A percentile compares a stretch with the other conserved stretches of the same genome.
Evolutionary conservation across 2,797 vertebrate genomes (phyloP).

Genomic region (Pangasius larnaudii): DNA sequence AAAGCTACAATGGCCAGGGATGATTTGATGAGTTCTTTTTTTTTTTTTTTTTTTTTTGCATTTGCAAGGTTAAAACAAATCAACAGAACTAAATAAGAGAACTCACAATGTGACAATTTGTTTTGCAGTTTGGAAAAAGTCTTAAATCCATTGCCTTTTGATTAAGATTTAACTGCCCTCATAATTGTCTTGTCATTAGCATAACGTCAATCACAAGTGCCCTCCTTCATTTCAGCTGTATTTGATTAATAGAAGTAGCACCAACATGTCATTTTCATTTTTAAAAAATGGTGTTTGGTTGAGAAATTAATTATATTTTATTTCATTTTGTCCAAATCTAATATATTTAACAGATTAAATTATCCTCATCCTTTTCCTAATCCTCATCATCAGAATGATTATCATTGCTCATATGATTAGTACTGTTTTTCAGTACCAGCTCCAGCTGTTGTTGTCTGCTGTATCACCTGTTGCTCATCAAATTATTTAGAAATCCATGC

Average conservation of each 20-base stretch:
- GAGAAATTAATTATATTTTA: slow-evolving; percentile 3
- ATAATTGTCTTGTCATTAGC: slow-evolving; percentile 41
- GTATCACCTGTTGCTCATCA: slow-evolving; percentile 59
- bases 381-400: slow-evolving; percentile 38
- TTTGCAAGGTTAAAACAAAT: background rate
- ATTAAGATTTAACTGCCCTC: slow-evolving; percentile 14
- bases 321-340: background rate
- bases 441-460: slow-evolving; percentile 53
- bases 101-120: background rate
- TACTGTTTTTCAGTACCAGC: slow-evolving; percentile 40
- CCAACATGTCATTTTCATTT: background rate
- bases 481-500: slow-evolving; percentile 48
- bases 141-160: background rate
- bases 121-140: background rate
- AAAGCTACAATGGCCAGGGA: background rate
- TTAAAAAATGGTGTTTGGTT: background rate
- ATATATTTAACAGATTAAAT: slow-evolving; percentile 33
- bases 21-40: background rate
- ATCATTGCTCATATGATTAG: slow-evolving; percentile 30
- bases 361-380: slow-evolving; percentile 38
- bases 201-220: slow-evolving; percentile 40
- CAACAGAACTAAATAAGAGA: background rate
- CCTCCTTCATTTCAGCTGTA: slow-evolving; percentile 45
- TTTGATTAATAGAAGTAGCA: slow-evolving; percentile 32
- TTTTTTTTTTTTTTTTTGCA: too few relatives aligned